Evolutionary conservation across 2,797 vertebrate species (phyloP).

Genomic region (Acanthurus leucopareius): DNA sequence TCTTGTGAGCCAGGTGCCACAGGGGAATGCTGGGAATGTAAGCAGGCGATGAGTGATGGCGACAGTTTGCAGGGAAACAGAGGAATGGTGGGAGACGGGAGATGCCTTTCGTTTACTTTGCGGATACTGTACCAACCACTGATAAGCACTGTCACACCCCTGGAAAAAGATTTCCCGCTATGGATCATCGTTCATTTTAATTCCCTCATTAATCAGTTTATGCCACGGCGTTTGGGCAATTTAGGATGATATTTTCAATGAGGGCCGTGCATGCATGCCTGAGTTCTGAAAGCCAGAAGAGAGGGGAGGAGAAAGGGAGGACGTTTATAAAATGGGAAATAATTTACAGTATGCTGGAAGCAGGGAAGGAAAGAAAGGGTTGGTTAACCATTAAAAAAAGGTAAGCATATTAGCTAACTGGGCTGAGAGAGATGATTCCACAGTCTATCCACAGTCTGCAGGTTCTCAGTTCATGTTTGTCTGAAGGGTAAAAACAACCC

Average conservation of each 20-base stretch:
- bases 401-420: slow-evolving; percentile 23
- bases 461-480: slow-evolving; percentile 24
- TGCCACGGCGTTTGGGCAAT: slow-evolving; percentile 46
- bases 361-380: slow-evolving; percentile 35
- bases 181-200: slow-evolving; percentile 68
- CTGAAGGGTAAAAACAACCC: slow-evolving; percentile 6
- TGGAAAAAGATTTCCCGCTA: slow-evolving; percentile 47
- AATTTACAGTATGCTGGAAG: slow-evolving; percentile 49
- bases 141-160: slow-evolving; percentile 66
- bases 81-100: slow-evolving; percentile 53
- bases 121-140: slow-evolving; percentile 62
- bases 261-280: slow-evolving; percentile 29
- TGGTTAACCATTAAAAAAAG: slow-evolving; percentile 46
- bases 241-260: slow-evolving; percentile 58
- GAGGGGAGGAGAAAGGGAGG: slow-evolving; percentile 41
- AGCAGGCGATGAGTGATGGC: slow-evolving; percentile 71
- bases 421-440: background rate
- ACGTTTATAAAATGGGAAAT: slow-evolving; percentile 46
- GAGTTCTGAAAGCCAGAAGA: slow-evolving; percentile 54
- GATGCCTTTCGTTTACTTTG: slow-evolving; percentile 50
- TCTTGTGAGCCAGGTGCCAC: slow-evolving; percentile 71
- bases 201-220: slow-evolving; percentile 71
- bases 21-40: slow-evolving; percentile 74
- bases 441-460: background rate
- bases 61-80: slow-evolving; percentile 67